These are phyloP conservation scores for Brachyhypopomus gauderio DNA, from an alignment of 2,113 vertebrate species.

Conservation along the genomic window DNA sequence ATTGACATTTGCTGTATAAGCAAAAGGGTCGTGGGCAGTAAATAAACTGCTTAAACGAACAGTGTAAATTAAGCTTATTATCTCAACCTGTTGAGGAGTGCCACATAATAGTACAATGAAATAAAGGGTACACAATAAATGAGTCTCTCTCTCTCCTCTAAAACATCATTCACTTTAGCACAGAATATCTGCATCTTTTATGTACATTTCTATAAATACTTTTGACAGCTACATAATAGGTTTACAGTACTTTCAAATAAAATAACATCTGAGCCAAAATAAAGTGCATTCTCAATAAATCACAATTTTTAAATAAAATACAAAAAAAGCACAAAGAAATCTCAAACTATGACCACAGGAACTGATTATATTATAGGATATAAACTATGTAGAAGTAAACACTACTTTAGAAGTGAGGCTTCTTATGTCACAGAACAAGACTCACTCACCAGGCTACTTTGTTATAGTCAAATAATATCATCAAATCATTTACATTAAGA, in stretches of 20 bases:
- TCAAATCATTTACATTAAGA: conserved; percentile 7
- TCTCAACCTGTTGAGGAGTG: neutral
- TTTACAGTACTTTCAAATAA: conserved; percentile 49
- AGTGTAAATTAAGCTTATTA: conserved; percentile 58
- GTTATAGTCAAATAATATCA: conserved; percentile 7
- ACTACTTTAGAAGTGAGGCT: conserved; percentile 30
- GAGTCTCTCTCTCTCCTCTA: conserved; percentile 51
- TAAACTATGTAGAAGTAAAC: conserved; percentile 33
- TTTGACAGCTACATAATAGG: conserved; percentile 48
- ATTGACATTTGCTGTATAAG: conserved; percentile 70
- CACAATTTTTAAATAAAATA: conserved; percentile 43
- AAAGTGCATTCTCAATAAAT: conserved; percentile 76
- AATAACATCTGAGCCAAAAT: conserved; percentile 61
- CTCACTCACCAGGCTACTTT: conserved; percentile 50
- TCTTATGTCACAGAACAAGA: conserved; percentile 37
- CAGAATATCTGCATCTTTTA: conserved; percentile 50
- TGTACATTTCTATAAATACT: conserved; percentile 56
- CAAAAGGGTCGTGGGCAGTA: conserved; percentile 70
- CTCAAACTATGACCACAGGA: conserved; percentile 34
- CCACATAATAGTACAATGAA: conserved; percentile 29
- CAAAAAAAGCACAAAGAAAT: conserved; percentile 59
- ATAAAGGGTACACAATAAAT: conserved; percentile 32
- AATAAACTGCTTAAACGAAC: conserved; percentile 66
- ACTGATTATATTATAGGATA: conserved; percentile 50
- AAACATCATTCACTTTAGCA: conserved; percentile 55